Percentiles rank a stretch among this genome's conserved stretches.
phyloP scores from a whole-genome alignment of 2,888 invertebrate species.

The Rhagonycha fulva region DNA sequence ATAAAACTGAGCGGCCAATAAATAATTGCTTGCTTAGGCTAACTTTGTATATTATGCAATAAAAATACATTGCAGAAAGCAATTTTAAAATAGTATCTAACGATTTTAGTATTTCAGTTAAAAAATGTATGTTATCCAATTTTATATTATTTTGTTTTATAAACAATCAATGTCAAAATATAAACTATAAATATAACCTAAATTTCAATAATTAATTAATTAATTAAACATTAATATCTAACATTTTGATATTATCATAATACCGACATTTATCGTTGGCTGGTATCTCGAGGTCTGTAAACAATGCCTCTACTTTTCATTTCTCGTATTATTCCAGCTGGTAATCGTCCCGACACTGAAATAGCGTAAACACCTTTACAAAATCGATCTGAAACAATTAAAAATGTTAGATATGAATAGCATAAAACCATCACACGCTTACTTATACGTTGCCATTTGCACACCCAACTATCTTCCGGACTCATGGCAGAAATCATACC shows the following conservation, averaged over 20 bases:
- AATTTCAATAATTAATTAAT: neutral
- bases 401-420: neutral
- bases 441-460: conserved; percentile 98
- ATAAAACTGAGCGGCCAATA: too few relatives aligned
- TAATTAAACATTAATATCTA: neutral
- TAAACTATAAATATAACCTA: neutral
- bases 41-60: too few relatives aligned
- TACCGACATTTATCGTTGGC: conserved; percentile 67
- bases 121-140: neutral
- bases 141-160: conserved; percentile 3
- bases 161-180: neutral
- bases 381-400: conserved; percentile 75
- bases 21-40: too few relatives aligned
- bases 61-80: too few relatives aligned
- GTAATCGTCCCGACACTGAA: conserved; percentile 91
- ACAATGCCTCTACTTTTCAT: conserved; percentile 91
- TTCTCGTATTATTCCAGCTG: conserved; percentile 85
- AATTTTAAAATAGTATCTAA: too few relatives aligned
- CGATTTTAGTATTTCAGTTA: neutral
- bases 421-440: conserved; percentile 51
- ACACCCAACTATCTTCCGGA: conserved; percentile 99
- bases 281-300: conserved; percentile 87
- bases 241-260: neutral
- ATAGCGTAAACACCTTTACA: conserved; percentile 94
- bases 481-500: conserved; percentile 96